A percentile compares a stretch with the other conserved stretches of the same genome.
phyloP scores from a whole-genome alignment of 2,888 invertebrate genomes.

The Hirtodrosophila duncani region DNA sequence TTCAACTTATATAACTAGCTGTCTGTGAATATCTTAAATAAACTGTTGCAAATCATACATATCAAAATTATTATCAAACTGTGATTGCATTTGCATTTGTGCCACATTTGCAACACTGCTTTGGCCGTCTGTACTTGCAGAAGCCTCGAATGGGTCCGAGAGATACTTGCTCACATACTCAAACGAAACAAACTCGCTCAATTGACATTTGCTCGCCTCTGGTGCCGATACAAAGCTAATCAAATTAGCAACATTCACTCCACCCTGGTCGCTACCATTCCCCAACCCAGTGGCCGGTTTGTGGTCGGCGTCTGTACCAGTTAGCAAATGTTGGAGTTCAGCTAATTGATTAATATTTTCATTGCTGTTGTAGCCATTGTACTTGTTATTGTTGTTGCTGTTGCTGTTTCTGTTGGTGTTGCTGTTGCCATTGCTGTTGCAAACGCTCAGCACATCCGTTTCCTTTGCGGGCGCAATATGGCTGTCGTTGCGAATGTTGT shows the following conservation, averaged over 20 bases:
- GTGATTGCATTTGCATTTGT: slow-evolving; percentile 44
- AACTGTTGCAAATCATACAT: slow-evolving; percentile 77
- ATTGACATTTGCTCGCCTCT: slow-evolving; percentile 36
- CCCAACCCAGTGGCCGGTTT: slow-evolving; percentile 16
- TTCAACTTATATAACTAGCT: slow-evolving; percentile 8
- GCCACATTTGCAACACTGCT: slow-evolving; percentile 39
- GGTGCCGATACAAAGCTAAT: slow-evolving; percentile 11
- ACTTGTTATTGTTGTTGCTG: slow-evolving; percentile 27
- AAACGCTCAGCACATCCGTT: slow-evolving; percentile 51
- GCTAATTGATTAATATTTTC: slow-evolving; percentile 70
- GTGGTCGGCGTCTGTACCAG: slow-evolving; percentile 3
- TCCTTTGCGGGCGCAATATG: slow-evolving; percentile 38
- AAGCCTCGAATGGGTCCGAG: slow-evolving; percentile 71
- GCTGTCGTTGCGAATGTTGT: slow-evolving; percentile 19
- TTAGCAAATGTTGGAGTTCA: slow-evolving; percentile 68
- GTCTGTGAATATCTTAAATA: slow-evolving; percentile 39
- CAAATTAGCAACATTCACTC: slow-evolving; percentile 19
- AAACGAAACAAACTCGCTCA: slow-evolving; percentile 77
- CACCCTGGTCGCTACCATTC: slow-evolving; percentile 11
- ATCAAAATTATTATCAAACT: slow-evolving; percentile 70
- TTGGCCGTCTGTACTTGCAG: too few relatives aligned
- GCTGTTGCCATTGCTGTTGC: slow-evolving; percentile 41
- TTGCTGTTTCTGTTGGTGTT: slow-evolving; percentile 12
- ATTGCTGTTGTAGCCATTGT: slow-evolving; percentile 37
- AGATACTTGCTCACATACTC: slow-evolving; percentile 78